Percentiles rank a stretch among this genome's conserved stretches.
These are phyloP conservation scores for Poliocrania exsul DNA, from an alignment of 2,797 vertebrate species.

Conservation along the genomic window DNA sequence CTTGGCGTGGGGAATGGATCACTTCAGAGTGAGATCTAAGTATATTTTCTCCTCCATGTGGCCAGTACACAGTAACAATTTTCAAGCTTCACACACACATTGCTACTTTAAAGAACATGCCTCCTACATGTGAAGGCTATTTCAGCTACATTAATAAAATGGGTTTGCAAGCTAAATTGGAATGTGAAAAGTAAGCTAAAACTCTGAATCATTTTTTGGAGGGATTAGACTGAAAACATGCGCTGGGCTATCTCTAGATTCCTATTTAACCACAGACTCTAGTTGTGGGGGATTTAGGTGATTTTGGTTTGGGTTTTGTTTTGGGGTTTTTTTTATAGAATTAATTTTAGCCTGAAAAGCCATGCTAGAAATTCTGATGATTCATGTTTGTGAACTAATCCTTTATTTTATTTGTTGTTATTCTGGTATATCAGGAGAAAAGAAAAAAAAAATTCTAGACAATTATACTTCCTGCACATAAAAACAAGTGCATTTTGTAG, in stretches of 20 bases:
- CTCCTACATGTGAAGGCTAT: not conserved
- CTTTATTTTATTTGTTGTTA: not conserved
- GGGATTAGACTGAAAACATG: not conserved
- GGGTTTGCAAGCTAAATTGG: not conserved
- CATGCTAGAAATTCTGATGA: not conserved
- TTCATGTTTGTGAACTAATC: not conserved
- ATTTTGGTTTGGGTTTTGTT: rapidly evolving
- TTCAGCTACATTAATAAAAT: not conserved
- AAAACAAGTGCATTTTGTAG: not conserved
- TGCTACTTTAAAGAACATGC: not conserved
- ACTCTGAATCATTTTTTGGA: not conserved
- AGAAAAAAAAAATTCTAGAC: not conserved
- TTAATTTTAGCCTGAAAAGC: not conserved
- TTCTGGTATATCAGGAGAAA: not conserved
- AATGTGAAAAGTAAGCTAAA: not conserved
- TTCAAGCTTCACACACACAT: not conserved
- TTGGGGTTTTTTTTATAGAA: not conserved
- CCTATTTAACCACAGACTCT: not conserved
- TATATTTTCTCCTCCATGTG: not conserved
- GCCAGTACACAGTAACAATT: not conserved
- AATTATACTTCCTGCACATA: not conserved
- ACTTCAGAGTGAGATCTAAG: not conserved
- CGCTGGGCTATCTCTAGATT: not conserved
- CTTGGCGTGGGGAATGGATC: not conserved
- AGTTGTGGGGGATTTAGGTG: not conserved